Conservation (phyloP, 2,797 vertebrate species). For the Coreius guichenoti region DNA sequence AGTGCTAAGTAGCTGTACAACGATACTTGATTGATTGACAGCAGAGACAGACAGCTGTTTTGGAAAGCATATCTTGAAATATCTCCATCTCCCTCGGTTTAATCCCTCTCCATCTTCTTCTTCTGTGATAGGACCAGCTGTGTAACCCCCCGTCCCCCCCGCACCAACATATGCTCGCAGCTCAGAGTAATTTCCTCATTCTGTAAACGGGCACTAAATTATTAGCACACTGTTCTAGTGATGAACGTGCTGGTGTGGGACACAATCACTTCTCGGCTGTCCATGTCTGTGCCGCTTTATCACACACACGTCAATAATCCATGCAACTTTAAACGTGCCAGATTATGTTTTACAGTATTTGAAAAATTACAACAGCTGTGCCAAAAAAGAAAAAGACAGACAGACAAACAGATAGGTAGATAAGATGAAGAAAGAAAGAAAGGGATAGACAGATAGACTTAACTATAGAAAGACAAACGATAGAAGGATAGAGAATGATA, state of each 20-base stretch:
- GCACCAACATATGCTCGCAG: slow-evolving; percentile 62
- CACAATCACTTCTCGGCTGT: slow-evolving; percentile 62
- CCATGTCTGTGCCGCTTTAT: slow-evolving; percentile 56
- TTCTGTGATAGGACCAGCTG: slow-evolving; percentile 70
- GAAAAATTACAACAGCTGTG: slow-evolving; percentile 42
- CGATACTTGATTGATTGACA: slow-evolving; percentile 63
- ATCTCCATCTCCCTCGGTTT: slow-evolving; percentile 18
- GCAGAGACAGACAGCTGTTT: slow-evolving; percentile 43
- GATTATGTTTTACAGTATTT: slow-evolving; percentile 50
- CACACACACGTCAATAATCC: slow-evolving; percentile 50
- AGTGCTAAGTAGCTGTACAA: slow-evolving; percentile 52
- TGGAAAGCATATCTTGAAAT: slow-evolving; percentile 40
- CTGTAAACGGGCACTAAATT: slow-evolving; percentile 64
- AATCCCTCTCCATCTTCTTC: slow-evolving; percentile 31
- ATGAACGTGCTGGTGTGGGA: slow-evolving; percentile 60
- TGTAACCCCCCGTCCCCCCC: slow-evolving; percentile 67
- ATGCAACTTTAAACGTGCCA: slow-evolving; percentile 59
- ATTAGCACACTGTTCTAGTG: slow-evolving; percentile 68
- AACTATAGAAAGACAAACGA: background rate
- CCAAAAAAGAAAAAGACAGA: slow-evolving; percentile 2
- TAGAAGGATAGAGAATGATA: background rate
- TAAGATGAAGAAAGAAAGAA: background rate
- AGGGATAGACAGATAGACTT: background rate
- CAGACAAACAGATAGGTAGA: slow-evolving; percentile 10
- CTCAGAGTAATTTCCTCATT: slow-evolving; percentile 63